Base-by-base conservation (phyloP, 23 tunicate genomes). In the Pegea sp. region DNA sequence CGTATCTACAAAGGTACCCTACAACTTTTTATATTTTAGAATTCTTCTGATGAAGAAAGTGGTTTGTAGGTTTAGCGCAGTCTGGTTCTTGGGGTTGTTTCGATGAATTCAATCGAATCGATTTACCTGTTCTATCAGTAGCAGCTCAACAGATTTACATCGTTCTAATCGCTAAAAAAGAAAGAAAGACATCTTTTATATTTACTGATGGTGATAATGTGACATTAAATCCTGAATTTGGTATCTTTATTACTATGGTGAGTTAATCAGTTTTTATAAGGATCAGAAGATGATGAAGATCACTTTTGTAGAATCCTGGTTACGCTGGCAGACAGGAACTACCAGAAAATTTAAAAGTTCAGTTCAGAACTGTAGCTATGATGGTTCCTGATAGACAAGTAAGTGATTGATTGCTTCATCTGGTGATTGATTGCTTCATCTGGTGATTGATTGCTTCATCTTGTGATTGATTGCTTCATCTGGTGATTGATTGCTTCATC, bases 331-430 rank as follows among this genome's bases (percentile, higher is more conserved):
- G 98, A 5, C 98, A 89, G 52, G 98, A 89, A 52, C 65, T 89
- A 30, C 98, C 98, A 2, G 98, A 89, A 60, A 89, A 89, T 38
- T 53, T 89, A 49, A 89, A 89, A 57, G 98, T 89, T 31, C 98
- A 89, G 68, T 89, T 89, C 65, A 71, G 98, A 28, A 67, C 98
- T 2, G 98, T 89, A 24, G 98, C 98, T 29, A 89, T 89, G 98
- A 89, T 89, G 98, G 98, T 89, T 8, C 98, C 98, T n/a, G 98
- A 89, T 57, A 65, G 98, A 56, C 98, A 89, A 75, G 93, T 81
- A 22, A 26, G 32, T 58, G 22, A 38, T 11, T 38, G 11, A 11
- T 11, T n/a, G n/a, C n/a, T n/a, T n/a, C n/a, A n/a, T n/a, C n/a
- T n/a, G n/a, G n/a, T n/a, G n/a, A n/a, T n/a, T n/a, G n/a, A n/a